Conservation (phyloP, 2,888 invertebrate species). For the Suillia variegata region DNA sequence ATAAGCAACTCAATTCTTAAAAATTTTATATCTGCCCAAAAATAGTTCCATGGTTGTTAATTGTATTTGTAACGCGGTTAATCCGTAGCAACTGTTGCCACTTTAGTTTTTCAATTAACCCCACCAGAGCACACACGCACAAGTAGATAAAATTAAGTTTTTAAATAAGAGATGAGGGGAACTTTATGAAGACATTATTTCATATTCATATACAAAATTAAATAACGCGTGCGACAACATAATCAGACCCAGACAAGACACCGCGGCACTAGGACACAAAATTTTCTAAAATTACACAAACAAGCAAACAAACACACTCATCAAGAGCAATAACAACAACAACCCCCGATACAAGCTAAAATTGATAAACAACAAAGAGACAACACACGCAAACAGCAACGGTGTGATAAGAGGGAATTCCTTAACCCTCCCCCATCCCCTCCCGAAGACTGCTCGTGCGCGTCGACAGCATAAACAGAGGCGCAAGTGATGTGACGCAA, state of each 20-base stretch:
- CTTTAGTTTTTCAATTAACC: conserved; percentile 55
- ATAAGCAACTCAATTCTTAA: too few relatives aligned
- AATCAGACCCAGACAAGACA: conserved; percentile 38
- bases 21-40: not conserved
- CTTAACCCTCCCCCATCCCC: too few relatives aligned
- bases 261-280: conserved; percentile 1
- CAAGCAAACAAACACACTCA: conserved; percentile 13
- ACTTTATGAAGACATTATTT: conserved; percentile 32
- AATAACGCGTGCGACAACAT: conserved; percentile 58
- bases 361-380: too few relatives aligned
- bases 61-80: conserved; percentile 52
- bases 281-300: conserved; percentile 44
- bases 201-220: conserved; percentile 49
- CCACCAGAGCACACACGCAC: conserved; percentile 17
- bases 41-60: conserved; percentile 27
- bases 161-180: too few relatives aligned
- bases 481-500: too few relatives aligned
- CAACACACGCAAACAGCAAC: too few relatives aligned
- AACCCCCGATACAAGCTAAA: too few relatives aligned
- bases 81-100: conserved; percentile 53
- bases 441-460: too few relatives aligned
- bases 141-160: too few relatives aligned
- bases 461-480: too few relatives aligned
- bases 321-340: too few relatives aligned
- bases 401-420: too few relatives aligned